Conservation (phyloP, 2,888 invertebrate genomes). For the Microctonus hyperodae region DNA sequence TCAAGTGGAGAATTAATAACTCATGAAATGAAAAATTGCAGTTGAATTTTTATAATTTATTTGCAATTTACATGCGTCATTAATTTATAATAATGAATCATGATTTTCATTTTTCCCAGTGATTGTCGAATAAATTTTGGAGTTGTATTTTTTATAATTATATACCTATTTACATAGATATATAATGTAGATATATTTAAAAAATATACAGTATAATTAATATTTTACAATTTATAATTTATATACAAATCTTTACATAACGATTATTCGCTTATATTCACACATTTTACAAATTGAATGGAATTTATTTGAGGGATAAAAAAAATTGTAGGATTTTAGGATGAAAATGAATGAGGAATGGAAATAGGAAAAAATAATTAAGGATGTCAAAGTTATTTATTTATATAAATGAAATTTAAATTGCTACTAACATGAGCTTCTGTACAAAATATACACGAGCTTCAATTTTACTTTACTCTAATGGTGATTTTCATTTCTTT, state of each 20-base stretch:
- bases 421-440: conserved; percentile 26
- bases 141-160: conserved; percentile 12
- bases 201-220: conserved; percentile 30
- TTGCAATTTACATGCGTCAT: conserved; percentile 20
- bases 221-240: conserved; percentile 32
- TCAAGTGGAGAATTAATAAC: neutral
- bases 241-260: conserved; percentile 32
- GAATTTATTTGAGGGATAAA: conserved; percentile 1
- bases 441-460: conserved; percentile 48
- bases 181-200: conserved; percentile 24
- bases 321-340: conserved; percentile 3
- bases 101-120: neutral
- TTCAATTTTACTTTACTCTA: conserved; percentile 2
- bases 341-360: neutral
- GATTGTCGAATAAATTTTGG: conserved; percentile 20
- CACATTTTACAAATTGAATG: conserved; percentile 51
- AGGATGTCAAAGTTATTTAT: neutral
- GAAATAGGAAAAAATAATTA: neutral
- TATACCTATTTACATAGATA: no score
- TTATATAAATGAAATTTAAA: neutral
- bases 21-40: neutral
- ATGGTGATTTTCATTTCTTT: conserved; percentile 28
- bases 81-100: neutral
- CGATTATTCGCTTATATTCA: conserved; percentile 49
- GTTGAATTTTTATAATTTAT: conserved; percentile 20